A percentile compares a stretch with the other conserved stretches of the same genome.
phyloP scores from a whole-genome alignment of 2,888 invertebrate genomes.

The Exocentrus adspersus region DNA sequence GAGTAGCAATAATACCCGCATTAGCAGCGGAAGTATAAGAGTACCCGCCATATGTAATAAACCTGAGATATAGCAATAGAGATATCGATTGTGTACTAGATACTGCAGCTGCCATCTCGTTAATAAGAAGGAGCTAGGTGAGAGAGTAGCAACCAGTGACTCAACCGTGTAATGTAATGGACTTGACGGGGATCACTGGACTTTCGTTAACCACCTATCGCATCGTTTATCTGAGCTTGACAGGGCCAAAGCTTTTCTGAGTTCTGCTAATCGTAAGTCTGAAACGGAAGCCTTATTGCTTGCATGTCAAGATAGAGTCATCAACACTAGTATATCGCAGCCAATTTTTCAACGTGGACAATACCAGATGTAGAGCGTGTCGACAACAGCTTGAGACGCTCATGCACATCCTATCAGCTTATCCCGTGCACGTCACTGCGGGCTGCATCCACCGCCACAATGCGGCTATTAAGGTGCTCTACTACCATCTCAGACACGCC shows the following conservation, averaged over 20 bases:
- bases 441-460: constrained; percentile 1
- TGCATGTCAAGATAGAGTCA: no score
- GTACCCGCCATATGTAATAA: neutral
- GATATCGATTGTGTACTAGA: neutral
- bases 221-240: constrained; percentile 13
- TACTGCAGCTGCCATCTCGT: neutral
- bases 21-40: neutral
- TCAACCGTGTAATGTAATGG: neutral
- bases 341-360: no score
- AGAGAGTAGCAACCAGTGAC: neutral
- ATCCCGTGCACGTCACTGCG: no score
- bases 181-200: neutral
- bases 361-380: no score
- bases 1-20: neutral
- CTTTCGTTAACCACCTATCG: constrained; percentile 6
- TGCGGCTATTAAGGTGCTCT: constrained; percentile 1
- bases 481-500: neutral
- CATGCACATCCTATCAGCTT: no score
- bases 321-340: no score
- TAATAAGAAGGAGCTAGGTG: neutral
- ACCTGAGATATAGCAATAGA: neutral
- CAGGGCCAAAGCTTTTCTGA: no score
- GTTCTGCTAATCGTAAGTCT: no score
- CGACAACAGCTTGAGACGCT: no score
- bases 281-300: no score